Conservation (phyloP, 2,113 vertebrate genomes). For the Passer montanus region DNA sequence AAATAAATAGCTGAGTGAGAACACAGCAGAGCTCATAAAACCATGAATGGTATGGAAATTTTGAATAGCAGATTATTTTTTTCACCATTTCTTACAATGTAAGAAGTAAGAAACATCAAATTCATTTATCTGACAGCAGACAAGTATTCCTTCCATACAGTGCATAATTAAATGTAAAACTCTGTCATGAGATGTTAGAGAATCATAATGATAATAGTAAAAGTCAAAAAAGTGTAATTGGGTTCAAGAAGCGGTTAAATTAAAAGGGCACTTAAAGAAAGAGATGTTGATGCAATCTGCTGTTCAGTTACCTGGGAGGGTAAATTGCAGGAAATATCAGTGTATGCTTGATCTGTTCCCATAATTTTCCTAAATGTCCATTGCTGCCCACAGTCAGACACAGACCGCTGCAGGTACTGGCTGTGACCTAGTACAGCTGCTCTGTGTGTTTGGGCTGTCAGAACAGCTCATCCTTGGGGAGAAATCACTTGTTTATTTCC, state of each 20-base stretch:
- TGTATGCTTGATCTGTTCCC: not conserved
- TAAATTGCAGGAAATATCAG: not conserved
- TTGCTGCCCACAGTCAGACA: not conserved
- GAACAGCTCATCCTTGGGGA: not conserved
- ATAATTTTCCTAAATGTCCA: not conserved
- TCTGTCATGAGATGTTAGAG: not conserved
- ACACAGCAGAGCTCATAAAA: not conserved
- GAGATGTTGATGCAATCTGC: not conserved
- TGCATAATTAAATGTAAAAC: conserved; percentile 42
- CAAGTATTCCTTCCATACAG: not conserved
- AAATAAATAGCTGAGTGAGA: not conserved
- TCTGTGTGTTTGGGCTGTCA: not conserved
- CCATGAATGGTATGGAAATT: not conserved
- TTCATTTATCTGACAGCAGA: not conserved
- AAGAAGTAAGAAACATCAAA: not conserved
- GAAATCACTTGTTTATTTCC: not conserved
- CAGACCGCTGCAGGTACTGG: not conserved
- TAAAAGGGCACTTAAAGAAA: conserved; percentile 2
- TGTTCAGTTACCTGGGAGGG: not conserved
- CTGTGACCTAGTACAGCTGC: not conserved
- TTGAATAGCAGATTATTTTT: not conserved
- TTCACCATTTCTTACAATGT: not conserved
- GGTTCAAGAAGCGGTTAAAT: conserved; percentile 14
- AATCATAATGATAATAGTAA: not conserved
- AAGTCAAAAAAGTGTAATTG: not conserved